Percentiles rank a stretch among this genome's conserved stretches.
Conservation (phyloP, 2,797 vertebrate species). For the Cetoscarus ocellatus region DNA sequence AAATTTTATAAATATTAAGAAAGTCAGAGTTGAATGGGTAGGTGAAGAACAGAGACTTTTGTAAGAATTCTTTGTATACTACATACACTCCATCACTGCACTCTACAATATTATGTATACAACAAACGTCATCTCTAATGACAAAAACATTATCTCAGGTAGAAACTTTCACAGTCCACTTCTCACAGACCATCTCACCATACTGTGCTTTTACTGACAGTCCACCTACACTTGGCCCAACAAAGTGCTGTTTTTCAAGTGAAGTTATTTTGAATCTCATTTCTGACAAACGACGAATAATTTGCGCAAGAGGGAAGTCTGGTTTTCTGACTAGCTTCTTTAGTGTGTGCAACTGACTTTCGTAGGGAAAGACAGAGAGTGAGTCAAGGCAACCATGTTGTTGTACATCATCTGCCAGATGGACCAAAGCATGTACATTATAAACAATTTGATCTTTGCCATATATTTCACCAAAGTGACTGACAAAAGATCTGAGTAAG, state of each 20-base stretch:
- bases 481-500: neutral
- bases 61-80: neutral
- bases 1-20: constrained; percentile 6
- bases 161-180: neutral
- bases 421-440: neutral
- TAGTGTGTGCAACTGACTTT: too few species aligned
- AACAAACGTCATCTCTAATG: neutral
- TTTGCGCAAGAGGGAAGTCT: neutral
- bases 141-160: neutral
- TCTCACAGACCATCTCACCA: neutral
- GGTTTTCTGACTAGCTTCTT: neutral
- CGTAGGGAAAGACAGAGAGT: neutral
- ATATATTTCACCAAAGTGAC: neutral
- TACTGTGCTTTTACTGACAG: neutral
- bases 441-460: neutral
- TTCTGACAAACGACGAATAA: neutral
- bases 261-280: neutral
- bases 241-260: neutral
- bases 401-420: neutral
- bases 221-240: neutral
- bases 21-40: neutral
- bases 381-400: neutral
- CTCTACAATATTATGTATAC: neutral
- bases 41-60: neutral
- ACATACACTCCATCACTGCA: constrained; percentile 1